phyloP scores from a whole-genome alignment of 2,888 invertebrate species.

The Lomographa bimaculata region DNA sequence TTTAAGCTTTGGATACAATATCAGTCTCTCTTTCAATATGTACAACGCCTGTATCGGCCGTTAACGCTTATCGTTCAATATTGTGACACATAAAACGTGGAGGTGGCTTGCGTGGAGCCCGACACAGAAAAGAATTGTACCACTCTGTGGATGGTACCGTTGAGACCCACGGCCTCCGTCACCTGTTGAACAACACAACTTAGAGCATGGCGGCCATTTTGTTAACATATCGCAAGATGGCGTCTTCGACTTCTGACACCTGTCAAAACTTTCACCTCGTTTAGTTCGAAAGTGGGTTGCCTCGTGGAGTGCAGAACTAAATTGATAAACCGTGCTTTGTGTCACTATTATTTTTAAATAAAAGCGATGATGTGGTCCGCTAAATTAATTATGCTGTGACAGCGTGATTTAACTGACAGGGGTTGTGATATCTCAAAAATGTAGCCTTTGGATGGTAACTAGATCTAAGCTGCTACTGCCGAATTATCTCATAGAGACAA shows the following conservation, averaged over 20 bases:
- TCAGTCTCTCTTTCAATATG: conserved; percentile 80
- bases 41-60: conserved; percentile 63
- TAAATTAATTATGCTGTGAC: conserved; percentile 69
- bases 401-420: conserved; percentile 62
- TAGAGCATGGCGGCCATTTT: conserved; percentile 70
- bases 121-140: conserved; percentile 86
- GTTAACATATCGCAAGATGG: conserved; percentile 42
- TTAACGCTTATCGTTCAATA: conserved; percentile 70
- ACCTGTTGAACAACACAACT: conserved; percentile 84
- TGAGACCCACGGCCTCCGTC: conserved; percentile 84
- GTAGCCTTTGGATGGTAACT: conserved; percentile 46
- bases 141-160: conserved; percentile 85
- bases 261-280: conserved; percentile 34
- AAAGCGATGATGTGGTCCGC: conserved; percentile 73
- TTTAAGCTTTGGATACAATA: conserved; percentile 74
- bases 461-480: conserved; percentile 52
- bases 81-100: conserved; percentile 86
- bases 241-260: conserved; percentile 30
- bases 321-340: conserved; percentile 55
- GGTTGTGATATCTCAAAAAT: conserved; percentile 48
- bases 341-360: conserved; percentile 55
- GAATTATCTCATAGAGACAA: no score
- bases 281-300: conserved; percentile 41
- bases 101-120: conserved; percentile 84
- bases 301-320: conserved; percentile 51